A percentile compares a stretch with the other conserved stretches of the same genome.
phyloP scores from a whole-genome alignment of 2,113 vertebrate genomes.

The Brienomyrus brachyistius region DNA sequence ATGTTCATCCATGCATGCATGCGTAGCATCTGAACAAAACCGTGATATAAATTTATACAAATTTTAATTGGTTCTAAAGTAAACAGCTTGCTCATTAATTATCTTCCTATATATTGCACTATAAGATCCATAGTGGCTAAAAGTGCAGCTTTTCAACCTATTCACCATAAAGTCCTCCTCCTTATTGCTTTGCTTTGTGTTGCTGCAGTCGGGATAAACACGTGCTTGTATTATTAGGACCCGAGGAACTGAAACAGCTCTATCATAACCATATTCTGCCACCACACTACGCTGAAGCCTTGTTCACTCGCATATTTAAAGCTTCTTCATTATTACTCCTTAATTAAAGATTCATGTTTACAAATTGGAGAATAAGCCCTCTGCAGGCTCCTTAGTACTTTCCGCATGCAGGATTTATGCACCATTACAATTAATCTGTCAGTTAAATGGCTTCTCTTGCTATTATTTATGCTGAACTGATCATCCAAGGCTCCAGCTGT shows the following conservation, averaged over 20 bases:
- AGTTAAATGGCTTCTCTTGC: neutral
- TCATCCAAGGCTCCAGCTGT: neutral
- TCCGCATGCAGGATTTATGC: neutral
- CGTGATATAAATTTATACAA: neutral
- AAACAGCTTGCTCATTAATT: neutral
- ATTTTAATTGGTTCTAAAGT: neutral
- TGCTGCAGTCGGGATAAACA: neutral
- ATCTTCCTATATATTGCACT: neutral
- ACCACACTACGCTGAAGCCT: neutral
- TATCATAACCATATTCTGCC: neutral
- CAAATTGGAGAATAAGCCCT: slow-evolving; percentile 8
- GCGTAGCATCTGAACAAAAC: neutral
- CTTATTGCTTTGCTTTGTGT: neutral
- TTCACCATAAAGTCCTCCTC: neutral
- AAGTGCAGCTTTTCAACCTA: neutral
- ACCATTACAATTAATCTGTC: slow-evolving; percentile 6
- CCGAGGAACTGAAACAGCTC: neutral
- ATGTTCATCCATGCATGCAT: neutral
- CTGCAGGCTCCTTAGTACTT: neutral
- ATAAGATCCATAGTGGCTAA: neutral
- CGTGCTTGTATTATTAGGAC: neutral
- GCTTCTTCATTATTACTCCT: neutral
- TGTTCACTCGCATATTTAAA: slow-evolving; percentile 8
- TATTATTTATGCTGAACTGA: neutral
- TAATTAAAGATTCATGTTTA: slow-evolving; percentile 7